Conservation (phyloP, 2,888 invertebrate species). For the Melanophora roralis region DNA sequence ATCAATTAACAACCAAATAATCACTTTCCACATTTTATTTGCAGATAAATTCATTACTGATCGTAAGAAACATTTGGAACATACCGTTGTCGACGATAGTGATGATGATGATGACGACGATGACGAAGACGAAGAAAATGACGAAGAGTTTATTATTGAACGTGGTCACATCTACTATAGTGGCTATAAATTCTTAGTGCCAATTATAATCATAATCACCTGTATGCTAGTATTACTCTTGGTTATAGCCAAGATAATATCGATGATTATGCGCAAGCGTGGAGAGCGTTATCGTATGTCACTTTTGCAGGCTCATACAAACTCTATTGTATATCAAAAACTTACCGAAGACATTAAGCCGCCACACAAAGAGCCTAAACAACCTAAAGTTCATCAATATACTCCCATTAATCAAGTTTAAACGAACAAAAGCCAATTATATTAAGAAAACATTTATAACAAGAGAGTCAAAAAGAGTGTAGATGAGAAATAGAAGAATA, state of each 20-base stretch:
- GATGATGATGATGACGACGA: slow-evolving; percentile 67
- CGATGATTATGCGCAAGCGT: slow-evolving; percentile 78
- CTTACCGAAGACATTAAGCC: slow-evolving; percentile 86
- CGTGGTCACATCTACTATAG: slow-evolving; percentile 77
- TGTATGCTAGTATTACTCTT: slow-evolving; percentile 80
- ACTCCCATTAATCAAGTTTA: slow-evolving; percentile 79
- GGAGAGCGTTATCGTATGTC: slow-evolving; percentile 78
- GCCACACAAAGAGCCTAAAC: slow-evolving; percentile 78
- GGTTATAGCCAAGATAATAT: slow-evolving; percentile 79
- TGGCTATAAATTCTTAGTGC: slow-evolving; percentile 79
- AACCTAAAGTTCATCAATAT: slow-evolving; percentile 83
- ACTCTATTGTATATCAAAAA: slow-evolving; percentile 85
- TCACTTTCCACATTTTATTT: slow-evolving; percentile 17
- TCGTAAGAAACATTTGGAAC: slow-evolving; percentile 49
- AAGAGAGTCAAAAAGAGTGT: background rate
- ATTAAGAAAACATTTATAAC: background rate
- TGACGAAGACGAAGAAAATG: slow-evolving; percentile 66
- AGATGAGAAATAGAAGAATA: background rate
- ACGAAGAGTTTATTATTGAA: slow-evolving; percentile 75
- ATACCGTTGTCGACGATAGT: slow-evolving; percentile 65
- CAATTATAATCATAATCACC: slow-evolving; percentile 79
- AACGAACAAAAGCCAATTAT: slow-evolving; percentile 51
- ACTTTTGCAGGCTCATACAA: slow-evolving; percentile 75
- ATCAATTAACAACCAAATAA: too few species aligned
- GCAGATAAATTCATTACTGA: slow-evolving; percentile 69